These are phyloP conservation scores for Poecilia latipinna DNA, from an alignment of 2,113 vertebrate species.

Conservation along the genomic window DNA sequence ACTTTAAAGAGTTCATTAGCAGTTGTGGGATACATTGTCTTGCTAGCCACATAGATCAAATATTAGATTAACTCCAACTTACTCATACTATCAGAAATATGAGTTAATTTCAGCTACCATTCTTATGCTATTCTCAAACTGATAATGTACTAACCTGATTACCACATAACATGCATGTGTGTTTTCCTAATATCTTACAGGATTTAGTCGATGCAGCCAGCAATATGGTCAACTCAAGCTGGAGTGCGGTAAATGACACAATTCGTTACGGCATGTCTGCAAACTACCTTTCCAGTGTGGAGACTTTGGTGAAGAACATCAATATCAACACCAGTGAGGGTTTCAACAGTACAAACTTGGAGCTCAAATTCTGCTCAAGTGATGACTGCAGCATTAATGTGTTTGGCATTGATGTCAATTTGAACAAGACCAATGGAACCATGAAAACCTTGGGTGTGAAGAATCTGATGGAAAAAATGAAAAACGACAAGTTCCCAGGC, in stretches of 20 bases:
- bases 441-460: conserved; percentile 79
- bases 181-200: conserved; percentile 75
- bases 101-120: too few species aligned
- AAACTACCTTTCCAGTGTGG: conserved; percentile 80
- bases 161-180: background rate
- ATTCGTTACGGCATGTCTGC: conserved; percentile 53
- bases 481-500: fast-evolving
- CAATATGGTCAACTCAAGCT: conserved; percentile 69
- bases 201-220: conserved; percentile 77
- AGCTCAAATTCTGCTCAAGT: conserved; percentile 57
- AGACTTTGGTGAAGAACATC: conserved; percentile 81
- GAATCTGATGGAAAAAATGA: conserved; percentile 78
- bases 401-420: conserved; percentile 44
- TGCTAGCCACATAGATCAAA: too few species aligned
- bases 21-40: too few species aligned
- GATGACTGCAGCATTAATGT: conserved; percentile 36
- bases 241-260: background rate
- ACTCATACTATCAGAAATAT: too few species aligned
- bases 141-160: too few species aligned
- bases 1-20: too few species aligned
- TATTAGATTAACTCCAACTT: too few species aligned
- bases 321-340: conserved; percentile 54
- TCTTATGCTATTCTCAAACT: too few species aligned
- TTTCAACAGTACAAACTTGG: conserved; percentile 47
- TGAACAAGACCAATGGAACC: conserved; percentile 24